Evolutionary conservation across 2,888 invertebrate genomes (phyloP).

Genomic region (Drosophila mayaguana): DNA sequence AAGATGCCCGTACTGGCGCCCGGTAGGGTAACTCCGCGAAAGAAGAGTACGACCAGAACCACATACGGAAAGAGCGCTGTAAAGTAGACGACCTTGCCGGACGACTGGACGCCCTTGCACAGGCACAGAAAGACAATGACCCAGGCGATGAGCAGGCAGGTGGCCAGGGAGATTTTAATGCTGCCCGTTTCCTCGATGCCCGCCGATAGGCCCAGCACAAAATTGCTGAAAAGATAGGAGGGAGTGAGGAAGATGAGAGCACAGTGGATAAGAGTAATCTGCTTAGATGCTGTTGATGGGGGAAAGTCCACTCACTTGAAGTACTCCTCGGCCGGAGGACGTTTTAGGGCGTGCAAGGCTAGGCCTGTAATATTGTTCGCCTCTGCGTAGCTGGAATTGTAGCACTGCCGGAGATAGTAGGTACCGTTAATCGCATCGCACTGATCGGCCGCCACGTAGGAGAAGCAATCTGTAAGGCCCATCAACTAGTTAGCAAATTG

Average conservation of each 20-base stretch:
- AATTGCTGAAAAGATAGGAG: conserved; percentile 85
- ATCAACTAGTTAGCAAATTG: conserved; percentile 32
- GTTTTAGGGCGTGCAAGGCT: conserved; percentile 87
- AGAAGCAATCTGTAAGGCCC: conserved; percentile 88
- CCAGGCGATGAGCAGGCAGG: conserved; percentile 92
- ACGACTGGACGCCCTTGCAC: conserved; percentile 92
- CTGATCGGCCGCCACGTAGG: conserved; percentile 88
- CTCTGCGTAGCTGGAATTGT: conserved; percentile 87
- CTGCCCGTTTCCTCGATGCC: conserved; percentile 90
- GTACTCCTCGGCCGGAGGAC: conserved; percentile 90
- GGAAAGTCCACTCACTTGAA: conserved; percentile 87
- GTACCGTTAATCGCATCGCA: conserved; percentile 88
- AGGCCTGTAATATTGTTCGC: conserved; percentile 87
- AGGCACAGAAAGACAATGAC: conserved; percentile 91
- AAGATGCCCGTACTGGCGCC: conserved; percentile 92
- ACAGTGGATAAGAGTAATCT: background rate
- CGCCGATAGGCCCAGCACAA: conserved; percentile 87
- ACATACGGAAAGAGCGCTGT: conserved; percentile 92
- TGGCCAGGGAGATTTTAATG: conserved; percentile 89
- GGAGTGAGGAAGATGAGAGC: background rate
- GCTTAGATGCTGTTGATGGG: background rate
- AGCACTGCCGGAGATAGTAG: conserved; percentile 88
- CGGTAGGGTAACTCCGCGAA: conserved; percentile 91
- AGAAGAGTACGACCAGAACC: conserved; percentile 90
- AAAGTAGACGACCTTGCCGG: conserved; percentile 92